Base-by-base conservation (phyloP, 2,797 vertebrate genomes). In the Centroberyx gerrardi region DNA sequence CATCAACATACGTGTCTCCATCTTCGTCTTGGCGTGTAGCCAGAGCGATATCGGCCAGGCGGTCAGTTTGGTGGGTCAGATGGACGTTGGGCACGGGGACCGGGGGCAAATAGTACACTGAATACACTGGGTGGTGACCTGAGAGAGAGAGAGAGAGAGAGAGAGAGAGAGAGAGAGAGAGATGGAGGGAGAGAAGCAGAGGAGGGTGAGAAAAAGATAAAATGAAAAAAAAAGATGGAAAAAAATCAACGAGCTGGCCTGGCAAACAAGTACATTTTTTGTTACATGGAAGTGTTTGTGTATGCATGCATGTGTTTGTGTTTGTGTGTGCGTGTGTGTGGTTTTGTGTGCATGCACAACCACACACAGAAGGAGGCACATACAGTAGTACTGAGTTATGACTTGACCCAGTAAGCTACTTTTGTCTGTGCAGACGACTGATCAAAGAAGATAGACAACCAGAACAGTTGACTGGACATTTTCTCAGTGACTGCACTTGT, bases 21-120 rank as follows among this genome's bases (percentile, higher is more conserved):
- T 94, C 93, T 64, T 94, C 92, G 78, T 94, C 93, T 71, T 94
- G 93, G 65, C 9, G 84, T 3, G 90, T 93, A 14, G 93, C 93
- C 78, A 90, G 52, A 54, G 86, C 27, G 2, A 93, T 72, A 14
- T 14, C 56, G 14, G 72, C 18, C 79, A 78, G 62, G 49, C 70
- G 63, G 17, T 87, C 85, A 0, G 78, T 61, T 28, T 78, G 87
- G 4, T 75, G 79, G 52, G 51, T 40, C 22, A 44, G 48, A 36
- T 70, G 33, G n/a, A 44, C 64, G 31, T 9, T 56, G 3, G 22
- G 53, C 22, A 88, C 81, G 8, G 77, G 74, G 27, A 75, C 10
- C 0, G 33, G 52, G 3, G 84, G 17, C 14, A 86, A 33, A 48
- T 12, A 58, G 72, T 70, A 84, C 29, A 83, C 12, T 28, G 59